These are phyloP conservation scores for Dinocampus coccinellae DNA, from an alignment of 2,888 invertebrate species.

Conservation along the genomic window DNA sequence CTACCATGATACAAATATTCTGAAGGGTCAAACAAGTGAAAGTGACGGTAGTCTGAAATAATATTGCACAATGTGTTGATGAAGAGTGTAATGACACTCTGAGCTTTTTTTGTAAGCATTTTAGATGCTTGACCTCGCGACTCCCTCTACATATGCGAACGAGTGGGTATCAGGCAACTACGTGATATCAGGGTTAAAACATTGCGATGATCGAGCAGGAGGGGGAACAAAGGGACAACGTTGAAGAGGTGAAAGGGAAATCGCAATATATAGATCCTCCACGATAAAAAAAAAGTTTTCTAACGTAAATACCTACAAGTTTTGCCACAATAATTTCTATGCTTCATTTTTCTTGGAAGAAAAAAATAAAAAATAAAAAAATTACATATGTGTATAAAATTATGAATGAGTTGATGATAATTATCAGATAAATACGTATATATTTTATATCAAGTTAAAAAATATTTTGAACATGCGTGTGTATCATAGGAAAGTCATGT, in stretches of 20 bases:
- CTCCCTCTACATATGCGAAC: slow-evolving; percentile 53
- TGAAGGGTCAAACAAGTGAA: slow-evolving; percentile 19
- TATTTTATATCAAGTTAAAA: neutral
- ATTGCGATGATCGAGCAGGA: slow-evolving; percentile 14
- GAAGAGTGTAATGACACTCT: neutral
- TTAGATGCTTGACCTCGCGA: slow-evolving; percentile 42
- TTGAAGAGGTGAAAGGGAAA: slow-evolving; percentile 9
- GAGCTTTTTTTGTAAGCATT: slow-evolving; percentile 37
- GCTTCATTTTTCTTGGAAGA: too few relatives aligned
- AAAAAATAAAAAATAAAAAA: too few relatives aligned
- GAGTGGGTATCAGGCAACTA: slow-evolving; percentile 50
- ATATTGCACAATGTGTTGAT: neutral
- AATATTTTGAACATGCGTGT: neutral
- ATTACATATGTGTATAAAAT: too few relatives aligned
- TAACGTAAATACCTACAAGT: too few relatives aligned
- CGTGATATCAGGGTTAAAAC: slow-evolving; percentile 28
- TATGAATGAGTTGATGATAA: neutral
- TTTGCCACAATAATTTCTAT: too few relatives aligned
- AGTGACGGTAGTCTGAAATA: slow-evolving; percentile 6
- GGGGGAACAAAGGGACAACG: neutral
- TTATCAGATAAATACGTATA: too few relatives aligned
- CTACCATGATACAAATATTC: neutral
- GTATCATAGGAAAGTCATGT: neutral
- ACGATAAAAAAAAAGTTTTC: too few relatives aligned
- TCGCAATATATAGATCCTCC: neutral